Evolutionary conservation across 2,888 invertebrate species (phyloP), one percentile per base, ranked within the genome.

Genomic region (Drosophila macrospina): DNA sequence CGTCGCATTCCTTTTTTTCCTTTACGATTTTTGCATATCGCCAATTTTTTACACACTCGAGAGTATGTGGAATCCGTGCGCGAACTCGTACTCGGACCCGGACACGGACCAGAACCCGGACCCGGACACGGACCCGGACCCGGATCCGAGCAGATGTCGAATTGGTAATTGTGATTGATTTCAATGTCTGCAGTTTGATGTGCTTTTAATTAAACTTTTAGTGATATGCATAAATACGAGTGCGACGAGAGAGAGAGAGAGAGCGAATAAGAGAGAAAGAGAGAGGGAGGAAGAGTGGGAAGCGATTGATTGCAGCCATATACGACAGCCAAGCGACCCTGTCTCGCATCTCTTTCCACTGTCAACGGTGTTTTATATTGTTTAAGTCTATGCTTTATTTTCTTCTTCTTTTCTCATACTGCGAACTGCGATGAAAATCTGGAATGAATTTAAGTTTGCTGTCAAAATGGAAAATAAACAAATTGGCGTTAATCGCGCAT

Each of bases 401-500:
- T 4, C 11, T 20, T 20, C 1, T 56, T 52, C 37, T 47, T 41
- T 56, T 52, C 37, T 47, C 52, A 32, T 45, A 44, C 62, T 57
- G 48, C 61, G 42, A 64, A 70, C 61, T 55, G 8, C 34, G 68
- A 65, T 77, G 69, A 26, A 70, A 79, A 74, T 85, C 74, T 61
- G 45, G 57, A 64, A 44, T 41, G 50, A 63, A 72, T 75, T 81
- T 63, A 65, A 84, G 63, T 78, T 79, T 69, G 72, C 28, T 67
- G 51, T 62, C 74, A 80, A 89, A 88, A 86, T 89, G 78, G 62
- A 88, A 88, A 83, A 69, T 75, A 88, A 86, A 89, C 89, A 89
- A 86, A 68, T 69, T 28, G 41, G 39, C 63, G 74, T 82, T 77
- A 76, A 65, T 57, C 74, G 61, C 69, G 50, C 71, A 36, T 77